Percentiles rank a stretch among this genome's conserved stretches.
phyloP scores from a whole-genome alignment of 2,888 invertebrate genomes.

The Bruchidius siliquastri region DNA sequence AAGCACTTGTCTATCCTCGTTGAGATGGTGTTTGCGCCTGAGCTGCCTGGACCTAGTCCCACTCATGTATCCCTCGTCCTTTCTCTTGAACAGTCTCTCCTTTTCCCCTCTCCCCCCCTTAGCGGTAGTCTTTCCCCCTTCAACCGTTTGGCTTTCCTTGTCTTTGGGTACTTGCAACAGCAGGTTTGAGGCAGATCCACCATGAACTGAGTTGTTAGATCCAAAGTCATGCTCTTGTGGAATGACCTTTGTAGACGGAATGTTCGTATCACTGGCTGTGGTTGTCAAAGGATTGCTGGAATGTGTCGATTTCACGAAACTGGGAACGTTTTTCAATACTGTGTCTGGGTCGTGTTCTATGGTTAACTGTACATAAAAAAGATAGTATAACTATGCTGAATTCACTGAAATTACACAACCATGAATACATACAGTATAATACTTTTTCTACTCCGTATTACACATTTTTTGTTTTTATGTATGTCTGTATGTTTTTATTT shows the following conservation, averaged over 20 bases:
- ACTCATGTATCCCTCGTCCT: conserved; percentile 58
- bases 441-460: too few species aligned
- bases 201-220: conserved; percentile 33
- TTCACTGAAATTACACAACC: neutral
- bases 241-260: conserved; percentile 36
- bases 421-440: too few species aligned
- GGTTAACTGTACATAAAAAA: conserved; percentile 59
- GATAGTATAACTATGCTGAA: neutral
- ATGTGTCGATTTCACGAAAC: conserved; percentile 22
- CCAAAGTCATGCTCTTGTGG: conserved; percentile 30
- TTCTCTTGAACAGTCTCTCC: conserved; percentile 52
- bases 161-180: conserved; percentile 5
- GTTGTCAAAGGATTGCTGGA: conserved; percentile 43
- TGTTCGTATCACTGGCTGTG: conserved; percentile 46
- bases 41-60: conserved; percentile 61
- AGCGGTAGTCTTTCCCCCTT: neutral
- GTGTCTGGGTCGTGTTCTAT: conserved; percentile 86
- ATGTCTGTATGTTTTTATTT: too few species aligned
- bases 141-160: neutral
- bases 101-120: conserved; percentile 33
- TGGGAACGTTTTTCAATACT: conserved; percentile 50
- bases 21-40: conserved; percentile 51
- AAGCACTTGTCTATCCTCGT: conserved; percentile 37
- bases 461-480: too few species aligned
- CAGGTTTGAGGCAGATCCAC: conserved; percentile 17